Base-by-base conservation (phyloP, 2,888 invertebrate species). In the Pseudococcus viburni region DNA sequence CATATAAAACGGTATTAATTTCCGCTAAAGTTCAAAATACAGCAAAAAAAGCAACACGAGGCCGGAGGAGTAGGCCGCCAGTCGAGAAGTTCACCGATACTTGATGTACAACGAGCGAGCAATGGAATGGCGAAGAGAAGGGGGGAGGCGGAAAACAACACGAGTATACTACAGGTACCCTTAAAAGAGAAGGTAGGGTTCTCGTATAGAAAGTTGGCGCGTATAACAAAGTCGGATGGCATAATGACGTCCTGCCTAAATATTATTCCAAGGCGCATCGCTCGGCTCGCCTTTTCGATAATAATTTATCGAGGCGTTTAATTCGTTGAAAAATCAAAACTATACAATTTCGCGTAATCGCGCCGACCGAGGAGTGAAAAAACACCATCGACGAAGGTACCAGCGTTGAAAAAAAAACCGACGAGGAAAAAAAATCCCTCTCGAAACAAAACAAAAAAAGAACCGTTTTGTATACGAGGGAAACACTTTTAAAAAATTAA, bases 1-100 rank as follows among this genome's bases (percentile, higher is more conserved):
- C 64, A 64, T 64, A 64, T 64, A 64, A 64, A 64, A 64, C 64
- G 64, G 64, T 64, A 64, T 64, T 64, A 64, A 64, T 64, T 64
- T 64, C 64, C 64, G 64, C 19, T 64, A 64, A 64, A 64, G 64
- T 64, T 64, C 64, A 64, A 64, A 64, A 64, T 51, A 51, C 51
- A 51, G 64, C 7, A 22, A 22, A 64, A 64, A 22, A 64, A 64
- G 64, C 64, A 46, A 46, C 46, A 46, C 46, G 46, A 46, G 46
- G 12, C 8, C 46, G 12, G 46, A 46, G 46, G 8, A 46, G 46
- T 46, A 46, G 46, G 51, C 17, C 51, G 51, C 51, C 15, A 51
- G 51, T 5, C 51, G 15, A 51, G 51, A 51, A 51, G 51, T 51
- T 51, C 15, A 17, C 51, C 51, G 51, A 51, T 51, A 51, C 51